Evolutionary conservation across 2,888 invertebrate genomes (phyloP), one percentile per base, ranked within the genome.

Genomic region (Zygaena filipendulae): DNA sequence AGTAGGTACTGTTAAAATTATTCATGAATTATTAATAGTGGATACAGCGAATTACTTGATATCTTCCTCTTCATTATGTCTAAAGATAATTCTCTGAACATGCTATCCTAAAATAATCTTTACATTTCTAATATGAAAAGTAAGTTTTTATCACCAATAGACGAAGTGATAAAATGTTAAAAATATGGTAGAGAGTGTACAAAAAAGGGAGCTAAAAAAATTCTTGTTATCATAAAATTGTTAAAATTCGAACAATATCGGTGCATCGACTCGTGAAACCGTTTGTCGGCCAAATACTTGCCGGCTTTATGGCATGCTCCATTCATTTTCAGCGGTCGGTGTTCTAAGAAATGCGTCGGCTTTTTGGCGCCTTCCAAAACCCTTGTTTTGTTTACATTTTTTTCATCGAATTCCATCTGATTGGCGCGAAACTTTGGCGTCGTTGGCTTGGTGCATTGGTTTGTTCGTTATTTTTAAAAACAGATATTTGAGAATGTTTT

Each of bases 201-300:
- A 57, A 57, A 59, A 59, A 57, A 39, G 4, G 16, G 16, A 29
- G 32, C 33, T 28, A 38, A 45, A 45, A 36, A 39, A 43, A 43
- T 51, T 49, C 44, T 48, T 51, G 45, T 53, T 54, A 56, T 61
- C 58, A 49, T 52, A 47, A 59, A 60, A 64, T 62, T 63, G 62
- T 61, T 53, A 59, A 62, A 56, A 52, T 52, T 50, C 44, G 42
- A 49, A 58, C 58, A 59, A 59, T 57, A 59, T 60, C 42, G 56
- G 64, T 68, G 68, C 69, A 69, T 58, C 63, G 70, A 61, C 57
- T 70, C 61, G 67, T 71, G 61, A 69, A 71, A 62, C 66, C 59
- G 70, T 72, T 72, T 66, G 69, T 66, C 68, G 66, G 68, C 52
- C 23, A 36, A 33, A 38, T 33, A 27, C 38, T 18, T 18, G 51